Base-by-base conservation (phyloP, 2,888 invertebrate species). In the Zeuzera pyrina region DNA sequence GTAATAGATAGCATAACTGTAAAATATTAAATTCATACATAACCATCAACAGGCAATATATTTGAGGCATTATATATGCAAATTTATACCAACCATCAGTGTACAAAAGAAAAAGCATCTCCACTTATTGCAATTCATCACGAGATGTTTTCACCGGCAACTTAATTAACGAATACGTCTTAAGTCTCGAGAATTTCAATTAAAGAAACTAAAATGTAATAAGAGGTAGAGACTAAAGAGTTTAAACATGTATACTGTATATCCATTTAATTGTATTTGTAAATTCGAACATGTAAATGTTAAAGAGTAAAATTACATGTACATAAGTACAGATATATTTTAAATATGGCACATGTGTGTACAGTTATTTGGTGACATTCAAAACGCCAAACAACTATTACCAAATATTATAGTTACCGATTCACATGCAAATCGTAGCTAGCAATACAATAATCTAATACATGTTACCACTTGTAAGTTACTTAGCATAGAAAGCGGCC, bases 161-260 rank as follows among this genome's bases (percentile, higher is more conserved):
- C 68, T 76, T 71, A 69, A 77, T 79, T 76, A 78, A 66, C 65
- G 55, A 52, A 45, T 48, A 42, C 54, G 52, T 54, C 56, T 52
- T n/a, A n/a, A n/a, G n/a, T n/a, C n/a, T n/a, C n/a, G n/a, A n/a
- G n/a, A 55, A 62, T 66, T 76, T 73, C 72, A 78, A 78, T 78
- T 77, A 76, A 60, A 73, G 60, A 71, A 74, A 76, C 70, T 72
- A 73, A 76, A n/a, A n/a, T n/a, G n/a, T n/a, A n/a, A n/a, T n/a
- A n/a, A n/a, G n/a, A n/a, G n/a, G n/a, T n/a, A n/a, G n/a, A n/a
- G n/a, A n/a, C n/a, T n/a, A n/a, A n/a, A n/a, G n/a, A n/a, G n/a
- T n/a, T n/a, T n/a, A n/a, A n/a, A n/a, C n/a, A n/a, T n/a, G n/a
- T n/a, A n/a, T n/a, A n/a, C n/a, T n/a, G n/a, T n/a, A n/a, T n/a